Evolutionary conservation across 2,113 vertebrate species (phyloP), one percentile per base, ranked within the genome.

Genomic region (Sula dactylatra): DNA sequence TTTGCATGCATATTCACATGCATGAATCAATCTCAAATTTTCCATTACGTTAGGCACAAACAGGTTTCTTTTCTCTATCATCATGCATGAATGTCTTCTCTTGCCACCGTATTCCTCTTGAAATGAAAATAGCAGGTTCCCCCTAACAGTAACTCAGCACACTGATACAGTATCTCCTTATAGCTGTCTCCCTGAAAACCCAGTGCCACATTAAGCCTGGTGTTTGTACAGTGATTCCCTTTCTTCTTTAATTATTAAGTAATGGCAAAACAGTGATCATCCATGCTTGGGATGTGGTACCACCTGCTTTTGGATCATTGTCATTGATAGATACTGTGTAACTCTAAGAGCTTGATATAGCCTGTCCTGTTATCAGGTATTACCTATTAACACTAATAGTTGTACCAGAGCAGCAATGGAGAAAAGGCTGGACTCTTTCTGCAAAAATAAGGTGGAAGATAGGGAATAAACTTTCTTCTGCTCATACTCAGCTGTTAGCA

Each of bases 41-140:
- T 97, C 92, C 93, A 81, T 93, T 93, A 94, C 80, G 86, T 93
- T 93, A 94, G 52, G 12, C 86, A 90, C 76, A 96, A 95, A 92
- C 77, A 67, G 29, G 44, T 52, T 84, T 91, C 11, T 94, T 80
- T 80, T 80, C 77, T 67, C 50, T 69, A 31, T 67, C 58, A 82
- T 64, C 71, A 91, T 77, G 42, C 40, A 93, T 88, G 55, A 93
- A 85, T 71, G 21, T 96, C 52, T 94, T 67, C 38, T 87, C 62
- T 92, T 81, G 52, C 21, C 38, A 71, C 40, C 25, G 25, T 61
- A 62, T 91, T 77, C 72, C 38, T 82, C 70, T 61, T 71, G 56
- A 87, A 97, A 89, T 74, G 3, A 72, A 95, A 94, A 93, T 66
- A 88, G 40, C 5, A 7, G 13, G 7, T 81, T 74, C 19, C 9